A percentile compares a stretch with the other conserved stretches of the same genome.
These are phyloP conservation scores for Gymnodraco acuticeps DNA, from an alignment of 2,797 vertebrate genomes.

Conservation along the genomic window DNA sequence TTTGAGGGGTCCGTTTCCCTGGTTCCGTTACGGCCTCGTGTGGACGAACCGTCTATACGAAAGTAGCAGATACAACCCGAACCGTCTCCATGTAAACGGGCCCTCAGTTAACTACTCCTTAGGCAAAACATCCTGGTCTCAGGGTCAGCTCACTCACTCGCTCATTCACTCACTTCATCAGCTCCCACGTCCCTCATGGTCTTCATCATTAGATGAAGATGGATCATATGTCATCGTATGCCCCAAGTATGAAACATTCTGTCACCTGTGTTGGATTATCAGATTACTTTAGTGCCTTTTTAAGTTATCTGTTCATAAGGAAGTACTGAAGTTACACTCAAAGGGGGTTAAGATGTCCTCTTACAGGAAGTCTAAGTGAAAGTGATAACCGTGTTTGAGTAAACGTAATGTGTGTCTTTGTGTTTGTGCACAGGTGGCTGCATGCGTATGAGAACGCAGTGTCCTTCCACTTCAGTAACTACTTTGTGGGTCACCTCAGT, in stretches of 20 bases:
- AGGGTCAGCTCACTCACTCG: neutral
- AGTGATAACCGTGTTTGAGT: neutral
- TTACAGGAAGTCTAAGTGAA: neutral
- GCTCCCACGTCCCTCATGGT: neutral
- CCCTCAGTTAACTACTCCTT: neutral
- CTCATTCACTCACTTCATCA: neutral
- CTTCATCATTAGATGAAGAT: constrained; percentile 2
- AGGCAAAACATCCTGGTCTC: neutral
- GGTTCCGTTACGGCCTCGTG: too few relatives aligned
- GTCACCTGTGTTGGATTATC: too few relatives aligned
- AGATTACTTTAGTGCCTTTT: neutral
- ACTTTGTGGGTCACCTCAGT: constrained; percentile 94
- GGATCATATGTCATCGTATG: neutral
- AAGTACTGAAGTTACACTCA: neutral
- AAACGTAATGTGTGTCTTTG: neutral
- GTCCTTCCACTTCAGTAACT: constrained; percentile 98
- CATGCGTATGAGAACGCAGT: constrained; percentile 91
- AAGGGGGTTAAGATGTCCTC: neutral
- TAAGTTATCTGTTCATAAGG: neutral
- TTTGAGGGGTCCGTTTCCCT: too few relatives aligned
- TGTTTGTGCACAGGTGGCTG: constrained; percentile 87
- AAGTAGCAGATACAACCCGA: too few relatives aligned
- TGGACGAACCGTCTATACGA: too few relatives aligned
- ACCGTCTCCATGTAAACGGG: too few relatives aligned
- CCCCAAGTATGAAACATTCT: too few relatives aligned